Evolutionary conservation across 2,797 vertebrate species (phyloP), one percentile per base, ranked within the genome.

Genomic region (Chiroxiphia lanceolata): DNA sequence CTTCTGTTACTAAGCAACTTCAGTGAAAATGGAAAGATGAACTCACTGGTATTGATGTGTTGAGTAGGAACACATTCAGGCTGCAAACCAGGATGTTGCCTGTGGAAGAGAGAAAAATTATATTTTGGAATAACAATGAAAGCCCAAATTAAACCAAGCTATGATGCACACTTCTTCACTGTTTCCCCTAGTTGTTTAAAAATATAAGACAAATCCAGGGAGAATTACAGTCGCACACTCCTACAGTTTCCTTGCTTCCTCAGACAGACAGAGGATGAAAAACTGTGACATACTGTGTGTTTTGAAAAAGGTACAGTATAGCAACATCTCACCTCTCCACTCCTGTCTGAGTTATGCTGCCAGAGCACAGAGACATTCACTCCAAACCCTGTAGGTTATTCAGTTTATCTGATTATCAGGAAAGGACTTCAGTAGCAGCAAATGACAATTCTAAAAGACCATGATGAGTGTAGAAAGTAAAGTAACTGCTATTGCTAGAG

Each of bases 1-100:
- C 82, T 95, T 86, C 91, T 87, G 91, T 95, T 96, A 96, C 75
- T 94, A 97, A 96, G 90, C 91, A 96, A 97, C 91, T 96, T 94
- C 40, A 76, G 80, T 83, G 89, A 91, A 96, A 96, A 96, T 91
- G 79, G 93, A 96, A 95, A 84, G 50, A 75, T 90, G 47, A 79
- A 95, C 90, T 96, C 81, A 57, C 26, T 93, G 85, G 82, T 89
- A 96, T 95, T 91, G 96, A 96, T 92, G 91, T 83, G 90, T 67
- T 90, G 88, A 84, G 83, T 72, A 91, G 84, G 85, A 77, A 71
- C 93, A 72, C 34, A 76, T 95, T 75, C 11, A 95, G 81, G 87
- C 84, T 96, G 95, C 60, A 75, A 84, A 97, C 44, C 76, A 83
- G 80, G 71, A 61, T 84, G 89, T 34, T 90, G 81, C 77, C 82